phyloP scores from a whole-genome alignment of 2,888 invertebrate genomes.

The Drosophila nr. fundita region DNA sequence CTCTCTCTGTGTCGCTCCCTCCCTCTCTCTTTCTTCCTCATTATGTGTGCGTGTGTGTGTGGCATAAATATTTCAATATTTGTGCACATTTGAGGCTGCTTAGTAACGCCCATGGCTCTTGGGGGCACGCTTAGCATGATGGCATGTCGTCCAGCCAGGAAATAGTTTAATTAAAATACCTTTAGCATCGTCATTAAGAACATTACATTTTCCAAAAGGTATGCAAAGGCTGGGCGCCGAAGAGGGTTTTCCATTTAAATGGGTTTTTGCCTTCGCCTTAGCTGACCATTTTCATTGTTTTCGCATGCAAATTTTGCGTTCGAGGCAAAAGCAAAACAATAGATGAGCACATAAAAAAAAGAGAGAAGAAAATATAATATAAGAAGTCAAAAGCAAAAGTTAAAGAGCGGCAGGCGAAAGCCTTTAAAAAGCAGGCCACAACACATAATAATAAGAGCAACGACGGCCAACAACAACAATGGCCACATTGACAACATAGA shows the following conservation, averaged over 20 bases:
- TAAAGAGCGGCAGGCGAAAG: constrained; percentile 45
- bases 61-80: constrained; percentile 77
- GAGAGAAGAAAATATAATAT: background rate
- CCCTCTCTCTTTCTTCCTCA: background rate
- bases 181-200: constrained; percentile 76
- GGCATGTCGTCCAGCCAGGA: constrained; percentile 62
- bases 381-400: constrained; percentile 34
- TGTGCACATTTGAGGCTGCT: constrained; percentile 77
- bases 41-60: constrained; percentile 41
- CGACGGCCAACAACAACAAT: constrained; percentile 33
- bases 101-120: constrained; percentile 53
- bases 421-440: constrained; percentile 54
- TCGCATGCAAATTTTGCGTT: constrained; percentile 66
- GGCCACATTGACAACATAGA: constrained; percentile 11
- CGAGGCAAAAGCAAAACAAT: constrained; percentile 53
- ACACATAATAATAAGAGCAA: constrained; percentile 24
- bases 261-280: constrained; percentile 35
- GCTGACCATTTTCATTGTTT: constrained; percentile 78
- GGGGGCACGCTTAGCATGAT: constrained; percentile 11
- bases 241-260: constrained; percentile 32
- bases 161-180: constrained; percentile 82
- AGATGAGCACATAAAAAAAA: constrained; percentile 41
- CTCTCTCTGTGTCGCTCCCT: background rate
- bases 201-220: constrained; percentile 65
- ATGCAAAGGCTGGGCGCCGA: constrained; percentile 20